These are phyloP conservation scores for Drosophila santomea DNA, from an alignment of 1,140 invertebrate genomes.

Conservation along the genomic window DNA sequence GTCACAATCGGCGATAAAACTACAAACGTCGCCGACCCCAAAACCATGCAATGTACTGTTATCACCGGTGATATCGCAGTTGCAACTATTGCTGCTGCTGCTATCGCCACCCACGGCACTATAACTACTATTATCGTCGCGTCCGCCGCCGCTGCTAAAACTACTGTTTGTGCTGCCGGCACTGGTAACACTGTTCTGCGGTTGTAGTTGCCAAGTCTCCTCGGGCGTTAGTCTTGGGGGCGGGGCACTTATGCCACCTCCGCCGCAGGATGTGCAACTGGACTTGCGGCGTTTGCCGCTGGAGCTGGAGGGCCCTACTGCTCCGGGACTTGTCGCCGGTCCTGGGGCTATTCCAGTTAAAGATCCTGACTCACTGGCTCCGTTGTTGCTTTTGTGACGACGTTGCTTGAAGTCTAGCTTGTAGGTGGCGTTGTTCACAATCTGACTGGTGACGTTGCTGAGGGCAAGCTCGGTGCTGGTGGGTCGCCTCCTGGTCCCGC, in stretches of 20 bases:
- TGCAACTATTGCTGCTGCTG: constrained; percentile 81
- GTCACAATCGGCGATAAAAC: constrained; percentile 68
- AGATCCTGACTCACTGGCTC: constrained; percentile 33
- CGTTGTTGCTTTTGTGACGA: constrained; percentile 68
- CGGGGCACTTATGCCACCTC: constrained; percentile 22
- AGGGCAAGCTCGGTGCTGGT: constrained; percentile 68
- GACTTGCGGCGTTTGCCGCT: constrained; percentile 61
- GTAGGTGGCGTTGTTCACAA: constrained; percentile 69
- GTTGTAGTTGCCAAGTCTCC: constrained; percentile 70
- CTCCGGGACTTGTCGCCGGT: constrained; percentile 25
- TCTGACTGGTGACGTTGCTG: constrained; percentile 71
- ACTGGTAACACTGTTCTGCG: constrained; percentile 71
- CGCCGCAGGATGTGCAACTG: constrained; percentile 66
- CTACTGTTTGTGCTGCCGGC: constrained; percentile 75
- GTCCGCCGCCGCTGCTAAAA: constrained; percentile 60
- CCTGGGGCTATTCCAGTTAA: constrained; percentile 23
- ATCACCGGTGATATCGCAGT: constrained; percentile 80
- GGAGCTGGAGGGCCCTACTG: constrained; percentile 15
- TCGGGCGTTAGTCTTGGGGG: constrained; percentile 60
- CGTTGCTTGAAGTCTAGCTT: constrained; percentile 74
- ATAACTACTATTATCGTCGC: constrained; percentile 70
- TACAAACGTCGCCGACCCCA: constrained; percentile 74
- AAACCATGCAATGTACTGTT: constrained; percentile 77
- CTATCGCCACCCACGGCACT: constrained; percentile 71
- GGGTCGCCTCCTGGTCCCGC: constrained; percentile 43